phyloP scores from a whole-genome alignment of 2,113 vertebrate species.

The Heteronetta atricapilla region DNA sequence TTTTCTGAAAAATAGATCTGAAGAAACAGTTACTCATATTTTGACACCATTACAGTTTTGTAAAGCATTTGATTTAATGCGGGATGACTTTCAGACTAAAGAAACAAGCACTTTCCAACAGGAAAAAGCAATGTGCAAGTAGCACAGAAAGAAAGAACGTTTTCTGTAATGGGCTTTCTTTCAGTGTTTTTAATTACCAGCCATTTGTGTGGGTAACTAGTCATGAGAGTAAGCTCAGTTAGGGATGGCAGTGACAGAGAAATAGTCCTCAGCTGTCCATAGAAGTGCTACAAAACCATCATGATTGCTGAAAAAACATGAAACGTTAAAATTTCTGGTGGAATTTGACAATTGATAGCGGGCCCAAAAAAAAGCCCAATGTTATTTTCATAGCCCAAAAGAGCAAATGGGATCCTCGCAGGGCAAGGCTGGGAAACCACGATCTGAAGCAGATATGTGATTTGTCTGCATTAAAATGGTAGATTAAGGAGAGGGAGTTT shows the following conservation, averaged over 20 bases:
- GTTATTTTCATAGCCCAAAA: background rate
- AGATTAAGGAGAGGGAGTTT: background rate
- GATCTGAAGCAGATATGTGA: background rate
- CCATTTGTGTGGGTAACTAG: background rate
- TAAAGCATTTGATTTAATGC: background rate
- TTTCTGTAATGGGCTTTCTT: background rate
- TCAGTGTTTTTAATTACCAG: background rate
- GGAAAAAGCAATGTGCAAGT: background rate
- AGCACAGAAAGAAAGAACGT: background rate
- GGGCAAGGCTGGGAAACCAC: rapidly evolving
- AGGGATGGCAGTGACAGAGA: background rate
- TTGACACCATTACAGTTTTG: background rate
- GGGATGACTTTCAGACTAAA: background rate
- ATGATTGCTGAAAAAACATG: background rate
- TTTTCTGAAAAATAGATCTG: background rate
- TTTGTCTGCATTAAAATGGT: background rate
- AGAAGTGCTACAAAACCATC: background rate
- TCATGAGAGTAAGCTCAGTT: background rate
- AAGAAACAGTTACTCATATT: background rate
- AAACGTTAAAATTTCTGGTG: background rate
- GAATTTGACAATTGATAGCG: background rate
- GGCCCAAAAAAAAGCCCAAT: background rate
- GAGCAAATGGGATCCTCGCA: background rate
- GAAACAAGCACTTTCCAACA: background rate
- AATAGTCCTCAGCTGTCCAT: background rate